These are phyloP conservation scores for Pimephales promelas DNA, from an alignment of 2,113 vertebrate species.

Conservation along the genomic window DNA sequence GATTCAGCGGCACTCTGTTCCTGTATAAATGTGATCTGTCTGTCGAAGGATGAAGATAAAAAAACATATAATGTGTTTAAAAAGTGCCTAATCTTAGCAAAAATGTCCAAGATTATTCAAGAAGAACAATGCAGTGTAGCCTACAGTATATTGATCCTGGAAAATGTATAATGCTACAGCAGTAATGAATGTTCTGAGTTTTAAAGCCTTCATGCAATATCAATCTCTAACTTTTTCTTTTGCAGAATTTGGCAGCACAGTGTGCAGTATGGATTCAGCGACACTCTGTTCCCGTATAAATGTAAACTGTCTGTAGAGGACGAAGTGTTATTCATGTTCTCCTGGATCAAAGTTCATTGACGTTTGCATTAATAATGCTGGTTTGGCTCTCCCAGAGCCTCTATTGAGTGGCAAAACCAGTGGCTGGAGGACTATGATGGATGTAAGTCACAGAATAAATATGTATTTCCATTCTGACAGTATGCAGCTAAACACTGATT, in stretches of 20 bases:
- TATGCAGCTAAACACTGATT: background rate
- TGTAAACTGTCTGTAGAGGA: constrained; percentile 85
- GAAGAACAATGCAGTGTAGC: background rate
- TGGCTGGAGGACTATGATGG: constrained; percentile 86
- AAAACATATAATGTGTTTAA: too few relatives aligned
- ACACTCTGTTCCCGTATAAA: constrained; percentile 82
- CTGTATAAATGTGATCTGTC: too few relatives aligned
- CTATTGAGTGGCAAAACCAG: constrained; percentile 82
- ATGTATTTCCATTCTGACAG: background rate
- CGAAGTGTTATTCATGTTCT: constrained; percentile 90
- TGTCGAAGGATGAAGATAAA: too few relatives aligned
- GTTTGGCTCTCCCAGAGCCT: constrained; percentile 80
- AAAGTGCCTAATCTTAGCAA: background rate
- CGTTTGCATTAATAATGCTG: constrained; percentile 91
- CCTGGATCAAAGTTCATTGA: constrained; percentile 82
- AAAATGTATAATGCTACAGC: background rate
- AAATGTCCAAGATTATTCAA: background rate
- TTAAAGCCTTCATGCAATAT: background rate
- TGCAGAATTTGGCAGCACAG: constrained; percentile 70
- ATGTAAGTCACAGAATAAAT: constrained; percentile 69
- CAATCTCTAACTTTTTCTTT: background rate
- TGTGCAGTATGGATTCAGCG: constrained; percentile 79
- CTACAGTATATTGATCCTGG: background rate
- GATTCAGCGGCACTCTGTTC: too few relatives aligned
- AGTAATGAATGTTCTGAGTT: background rate